Evolutionary conservation across 2,113 vertebrate genomes (phyloP).

Genomic region (Pionites leucogaster): DNA sequence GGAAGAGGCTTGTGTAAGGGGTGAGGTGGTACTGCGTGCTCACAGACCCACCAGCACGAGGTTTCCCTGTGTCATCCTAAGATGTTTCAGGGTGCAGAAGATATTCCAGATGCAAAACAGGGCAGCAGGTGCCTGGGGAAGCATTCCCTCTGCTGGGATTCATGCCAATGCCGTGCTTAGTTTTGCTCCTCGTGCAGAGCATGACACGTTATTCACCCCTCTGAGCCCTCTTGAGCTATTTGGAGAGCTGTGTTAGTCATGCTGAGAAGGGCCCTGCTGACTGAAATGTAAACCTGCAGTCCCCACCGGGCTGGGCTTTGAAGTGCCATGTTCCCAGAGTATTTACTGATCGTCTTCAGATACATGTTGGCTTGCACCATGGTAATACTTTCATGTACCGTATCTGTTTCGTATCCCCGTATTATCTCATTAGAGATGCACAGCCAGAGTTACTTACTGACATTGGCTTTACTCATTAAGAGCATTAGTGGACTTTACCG

Average conservation of each 20-base stretch:
- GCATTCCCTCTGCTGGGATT: not conserved
- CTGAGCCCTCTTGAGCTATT: constrained; percentile 4
- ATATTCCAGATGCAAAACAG: not conserved
- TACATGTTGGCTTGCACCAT: not conserved
- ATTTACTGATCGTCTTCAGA: not conserved
- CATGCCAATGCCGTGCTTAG: not conserved
- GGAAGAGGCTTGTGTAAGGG: not conserved
- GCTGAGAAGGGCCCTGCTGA: constrained; percentile 15
- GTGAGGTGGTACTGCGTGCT: not conserved
- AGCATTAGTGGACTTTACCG: not conserved
- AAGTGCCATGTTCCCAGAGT: constrained; percentile 29
- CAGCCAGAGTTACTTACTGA: constrained; percentile 41
- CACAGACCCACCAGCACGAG: not conserved
- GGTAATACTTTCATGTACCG: constrained; percentile 13
- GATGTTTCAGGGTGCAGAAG: not conserved
- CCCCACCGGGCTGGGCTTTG: constrained; percentile 16
- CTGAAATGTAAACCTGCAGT: not conserved
- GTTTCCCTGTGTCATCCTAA: not conserved
- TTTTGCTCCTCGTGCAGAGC: not conserved
- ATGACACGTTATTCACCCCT: not conserved
- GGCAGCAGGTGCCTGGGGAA: not conserved
- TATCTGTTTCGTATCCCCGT: not conserved
- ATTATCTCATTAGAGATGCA: constrained; percentile 56
- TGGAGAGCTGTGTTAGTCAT: constrained; percentile 1
- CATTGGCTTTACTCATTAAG: constrained; percentile 35